A percentile compares a stretch with the other conserved stretches of the same genome.
phyloP scores from a whole-genome alignment of 2,888 invertebrate genomes.

The Rhamnusium bicolor region DNA sequence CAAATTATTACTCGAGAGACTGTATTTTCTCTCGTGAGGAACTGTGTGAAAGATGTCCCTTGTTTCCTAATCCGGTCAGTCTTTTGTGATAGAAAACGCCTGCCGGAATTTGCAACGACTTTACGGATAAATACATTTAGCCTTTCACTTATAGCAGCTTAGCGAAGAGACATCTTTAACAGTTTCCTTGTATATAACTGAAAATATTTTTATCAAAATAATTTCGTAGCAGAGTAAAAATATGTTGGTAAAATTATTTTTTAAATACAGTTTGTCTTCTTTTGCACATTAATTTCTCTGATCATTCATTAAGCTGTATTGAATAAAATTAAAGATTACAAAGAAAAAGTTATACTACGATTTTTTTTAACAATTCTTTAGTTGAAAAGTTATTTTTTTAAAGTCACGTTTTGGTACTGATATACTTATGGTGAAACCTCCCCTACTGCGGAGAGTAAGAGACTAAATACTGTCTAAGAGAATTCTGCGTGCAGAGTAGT shows the following conservation, averaged over 20 bases:
- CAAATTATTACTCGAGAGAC: constrained; percentile 45
- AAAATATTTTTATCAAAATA: background rate
- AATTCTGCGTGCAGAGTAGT: no score
- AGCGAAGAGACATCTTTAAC: background rate
- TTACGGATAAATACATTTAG: constrained; percentile 10
- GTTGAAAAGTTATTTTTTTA: no score
- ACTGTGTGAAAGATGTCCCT: constrained; percentile 27
- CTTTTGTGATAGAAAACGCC: constrained; percentile 13
- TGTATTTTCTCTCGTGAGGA: constrained; percentile 22
- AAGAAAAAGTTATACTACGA: no score
- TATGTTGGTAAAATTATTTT: background rate
- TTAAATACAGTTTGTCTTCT: background rate
- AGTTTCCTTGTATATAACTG: background rate
- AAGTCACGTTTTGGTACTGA: no score
- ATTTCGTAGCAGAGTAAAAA: background rate
- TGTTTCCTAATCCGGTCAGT: constrained; percentile 29
- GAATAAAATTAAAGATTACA: no score
- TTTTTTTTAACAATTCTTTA: no score
- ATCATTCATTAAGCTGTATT: no score
- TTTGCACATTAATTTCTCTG: background rate
- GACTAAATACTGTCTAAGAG: no score
- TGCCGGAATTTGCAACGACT: background rate
- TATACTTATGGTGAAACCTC: no score
- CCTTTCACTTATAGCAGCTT: background rate
- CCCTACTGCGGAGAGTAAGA: no score